Percentiles rank a stretch among this genome's conserved stretches.
Evolutionary conservation across 1,140 invertebrate species (phyloP).

Genomic region (Diprion similis): DNA sequence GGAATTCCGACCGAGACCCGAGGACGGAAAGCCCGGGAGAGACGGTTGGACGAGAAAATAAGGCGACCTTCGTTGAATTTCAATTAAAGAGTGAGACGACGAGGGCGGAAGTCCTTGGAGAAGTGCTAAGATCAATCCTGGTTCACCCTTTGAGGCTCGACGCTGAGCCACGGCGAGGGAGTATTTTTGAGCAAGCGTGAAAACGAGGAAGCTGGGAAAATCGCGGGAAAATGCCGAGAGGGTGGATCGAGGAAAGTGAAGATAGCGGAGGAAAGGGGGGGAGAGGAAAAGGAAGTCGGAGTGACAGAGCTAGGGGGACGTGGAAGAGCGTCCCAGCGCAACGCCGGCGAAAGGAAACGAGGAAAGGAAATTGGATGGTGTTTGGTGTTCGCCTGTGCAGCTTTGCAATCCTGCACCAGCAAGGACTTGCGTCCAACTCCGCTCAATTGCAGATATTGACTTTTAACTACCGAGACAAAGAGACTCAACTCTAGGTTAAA

Average conservation of each 20-base stretch:
- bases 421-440: background rate
- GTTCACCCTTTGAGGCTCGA: background rate
- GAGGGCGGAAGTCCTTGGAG: background rate
- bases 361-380: constrained; percentile 5
- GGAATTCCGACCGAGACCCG: no score
- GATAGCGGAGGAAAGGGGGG: background rate
- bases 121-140: background rate
- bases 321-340: no score
- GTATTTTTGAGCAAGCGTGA: background rate
- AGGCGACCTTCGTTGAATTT: background rate
- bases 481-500: background rate
- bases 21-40: no score
- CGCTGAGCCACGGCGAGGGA: no score
- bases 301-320: background rate
- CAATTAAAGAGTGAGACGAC: background rate
- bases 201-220: background rate
- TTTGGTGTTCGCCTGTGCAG: background rate
- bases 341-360: background rate
- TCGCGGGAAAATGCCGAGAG: background rate
- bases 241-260: background rate
- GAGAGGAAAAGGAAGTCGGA: background rate
- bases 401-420: background rate
- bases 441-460: background rate
- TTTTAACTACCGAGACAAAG: background rate
- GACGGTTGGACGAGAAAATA: background rate